phyloP scores from a whole-genome alignment of 2,888 invertebrate genomes.

The Stictocephala bisonia region DNA sequence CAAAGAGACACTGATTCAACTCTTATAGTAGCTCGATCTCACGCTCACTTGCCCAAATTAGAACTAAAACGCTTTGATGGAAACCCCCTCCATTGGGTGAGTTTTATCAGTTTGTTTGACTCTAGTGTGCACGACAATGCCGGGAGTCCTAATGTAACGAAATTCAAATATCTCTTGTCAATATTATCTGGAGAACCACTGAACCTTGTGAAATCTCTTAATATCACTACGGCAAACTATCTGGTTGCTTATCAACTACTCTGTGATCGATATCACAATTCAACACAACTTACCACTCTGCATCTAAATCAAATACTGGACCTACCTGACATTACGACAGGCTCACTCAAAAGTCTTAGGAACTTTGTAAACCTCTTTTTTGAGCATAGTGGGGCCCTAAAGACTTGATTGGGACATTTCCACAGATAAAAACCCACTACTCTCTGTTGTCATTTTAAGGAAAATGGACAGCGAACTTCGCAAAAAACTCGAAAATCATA shows the following conservation, averaged over 20 bases:
- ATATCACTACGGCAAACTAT: background rate
- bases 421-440: background rate
- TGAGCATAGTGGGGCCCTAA: slow-evolving; percentile 1
- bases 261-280: background rate
- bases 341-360: background rate
- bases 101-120: background rate
- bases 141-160: background rate
- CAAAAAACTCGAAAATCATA: background rate
- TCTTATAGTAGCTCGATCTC: no score
- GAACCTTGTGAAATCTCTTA: background rate
- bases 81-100: background rate
- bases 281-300: background rate
- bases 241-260: background rate
- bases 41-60: background rate
- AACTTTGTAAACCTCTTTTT: background rate
- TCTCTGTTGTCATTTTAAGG: background rate
- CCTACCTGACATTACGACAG: background rate
- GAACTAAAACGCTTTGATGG: background rate
- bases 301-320: slow-evolving; percentile 12
- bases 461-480: background rate
- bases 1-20: no score
- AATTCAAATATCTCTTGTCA: background rate
- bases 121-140: background rate
- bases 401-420: background rate
- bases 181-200: background rate